Evolutionary conservation across 2,888 invertebrate genomes (phyloP).

Genomic region (Heliconius charithonia): DNA sequence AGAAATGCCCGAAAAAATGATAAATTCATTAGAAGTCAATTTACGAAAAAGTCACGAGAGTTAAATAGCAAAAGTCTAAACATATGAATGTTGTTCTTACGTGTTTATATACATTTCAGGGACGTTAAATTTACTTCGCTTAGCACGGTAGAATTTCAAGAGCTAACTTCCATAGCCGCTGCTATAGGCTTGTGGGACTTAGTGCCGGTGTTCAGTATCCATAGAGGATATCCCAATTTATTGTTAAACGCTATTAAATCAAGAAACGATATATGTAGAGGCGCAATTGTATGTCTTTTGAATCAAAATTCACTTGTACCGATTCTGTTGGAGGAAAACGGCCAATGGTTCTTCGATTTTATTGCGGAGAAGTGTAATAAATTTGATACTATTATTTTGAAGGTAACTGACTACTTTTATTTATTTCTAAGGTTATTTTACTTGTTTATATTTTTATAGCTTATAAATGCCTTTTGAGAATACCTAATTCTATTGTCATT

Average conservation of each 20-base stretch:
- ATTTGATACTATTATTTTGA: conserved; percentile 81
- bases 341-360: conserved; percentile 80
- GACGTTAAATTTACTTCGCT: conserved; percentile 68
- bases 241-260: conserved; percentile 64
- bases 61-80: no score
- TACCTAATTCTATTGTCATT: no score
- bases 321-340: conserved; percentile 70
- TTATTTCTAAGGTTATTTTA: background rate
- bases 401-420: conserved; percentile 68
- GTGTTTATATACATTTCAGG: conserved; percentile 55
- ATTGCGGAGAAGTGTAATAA: conserved; percentile 78
- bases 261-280: conserved; percentile 66
- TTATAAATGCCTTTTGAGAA: no score
- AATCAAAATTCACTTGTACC: conserved; percentile 66
- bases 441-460: background rate
- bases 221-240: conserved; percentile 67
- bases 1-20: no score
- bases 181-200: conserved; percentile 79
- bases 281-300: conserved; percentile 65
- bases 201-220: conserved; percentile 69
- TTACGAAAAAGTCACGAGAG: no score
- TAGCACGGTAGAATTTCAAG: conserved; percentile 61
- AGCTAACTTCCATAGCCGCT: conserved; percentile 67
- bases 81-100: no score
- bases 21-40: no score